Base-by-base conservation (phyloP, 2,797 vertebrate genomes). In the Xiphorhynchus erythropygius region DNA sequence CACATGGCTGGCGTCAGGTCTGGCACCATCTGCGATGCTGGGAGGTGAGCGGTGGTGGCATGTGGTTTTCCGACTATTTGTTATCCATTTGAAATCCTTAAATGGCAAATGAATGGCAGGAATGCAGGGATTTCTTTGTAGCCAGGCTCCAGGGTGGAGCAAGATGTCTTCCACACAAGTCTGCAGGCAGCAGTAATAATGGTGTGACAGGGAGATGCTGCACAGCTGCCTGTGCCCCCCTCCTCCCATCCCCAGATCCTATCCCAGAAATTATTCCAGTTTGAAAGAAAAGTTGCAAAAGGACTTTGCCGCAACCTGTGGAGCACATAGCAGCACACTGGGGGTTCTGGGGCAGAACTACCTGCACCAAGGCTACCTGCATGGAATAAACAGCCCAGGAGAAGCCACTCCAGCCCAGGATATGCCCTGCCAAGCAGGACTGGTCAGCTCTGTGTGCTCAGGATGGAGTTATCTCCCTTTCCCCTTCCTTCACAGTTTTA, bases 61-160 rank as follows among this genome's bases (percentile, higher is more conserved):
- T 9, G 2, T 63, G 63, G 9, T 15, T 89, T 63, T 52, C 64
- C 2, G 0, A 1, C 8, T 49, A 23, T 87, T 63, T 79, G 59
- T 74, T 52, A 33, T 62, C 47, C 1, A 0, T 74, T 68, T 64
- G 68, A 74, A 85, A 76, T 33, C 79, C 82, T 92, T 87, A 78
- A 53, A 89, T 39, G 80, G 94, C 70, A 94, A 84, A 79, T 46
- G 70, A 93, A 76, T 27, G 84, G 56, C 60, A 82, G 78, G 75
- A 89, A 93, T 0, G 5, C 10, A 15, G 79, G 75, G 27, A 68
- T 90, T 84, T 64, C 75, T 81, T 21, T 33, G 44, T 32, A 75
- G 87, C 53, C 15, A 2, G 60, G 69, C 65, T 88, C n/a, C 1
- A 0, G 46, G 27, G 25, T 19, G 33, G 73, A 88, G 39, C 42